Conservation (phyloP, 2,888 invertebrate genomes). For the Gasteruption jaculator region DNA sequence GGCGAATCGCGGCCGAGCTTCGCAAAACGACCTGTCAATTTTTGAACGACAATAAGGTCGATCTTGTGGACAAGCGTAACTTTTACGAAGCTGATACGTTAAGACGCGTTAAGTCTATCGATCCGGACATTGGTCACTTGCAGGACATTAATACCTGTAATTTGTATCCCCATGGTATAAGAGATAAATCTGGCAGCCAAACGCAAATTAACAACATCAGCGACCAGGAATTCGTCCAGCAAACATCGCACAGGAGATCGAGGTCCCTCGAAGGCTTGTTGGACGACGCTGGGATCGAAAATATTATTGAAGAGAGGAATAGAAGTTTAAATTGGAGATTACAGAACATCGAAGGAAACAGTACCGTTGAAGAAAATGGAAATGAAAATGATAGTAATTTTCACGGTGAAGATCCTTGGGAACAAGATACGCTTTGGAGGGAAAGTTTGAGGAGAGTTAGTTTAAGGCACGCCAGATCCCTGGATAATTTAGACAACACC, state of each 20-base stretch:
- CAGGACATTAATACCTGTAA: constrained; percentile 41
- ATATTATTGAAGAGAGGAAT: constrained; percentile 39
- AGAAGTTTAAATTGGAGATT: no score
- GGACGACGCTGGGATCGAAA: constrained; percentile 52
- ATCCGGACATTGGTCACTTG: constrained; percentile 39
- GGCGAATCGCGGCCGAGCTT: constrained; percentile 45
- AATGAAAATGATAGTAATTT: no score
- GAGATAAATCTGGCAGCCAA: constrained; percentile 41
- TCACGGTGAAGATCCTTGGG: constrained; percentile 67
- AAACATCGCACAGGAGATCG: constrained; percentile 52
- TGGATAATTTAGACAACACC: constrained; percentile 71
- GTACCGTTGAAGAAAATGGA: constrained; percentile 8
- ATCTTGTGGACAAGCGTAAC: constrained; percentile 63
- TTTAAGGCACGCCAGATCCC: constrained; percentile 74
- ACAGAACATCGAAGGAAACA: constrained; percentile 19
- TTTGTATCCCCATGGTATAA: constrained; percentile 48
- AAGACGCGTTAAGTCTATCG: constrained; percentile 52
- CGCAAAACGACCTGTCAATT: constrained; percentile 45
- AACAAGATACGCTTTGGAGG: constrained; percentile 77
- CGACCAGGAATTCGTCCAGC: constrained; percentile 18
- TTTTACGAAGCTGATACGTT: constrained; percentile 68
- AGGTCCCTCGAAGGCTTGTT: constrained; percentile 60
- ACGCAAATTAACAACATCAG: constrained; percentile 21
- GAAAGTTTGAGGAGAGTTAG: constrained; percentile 76
- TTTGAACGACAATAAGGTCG: constrained; percentile 43